These are phyloP conservation scores for Bufotes viridis DNA, from an alignment of 2,797 vertebrate genomes.

Conservation along the genomic window DNA sequence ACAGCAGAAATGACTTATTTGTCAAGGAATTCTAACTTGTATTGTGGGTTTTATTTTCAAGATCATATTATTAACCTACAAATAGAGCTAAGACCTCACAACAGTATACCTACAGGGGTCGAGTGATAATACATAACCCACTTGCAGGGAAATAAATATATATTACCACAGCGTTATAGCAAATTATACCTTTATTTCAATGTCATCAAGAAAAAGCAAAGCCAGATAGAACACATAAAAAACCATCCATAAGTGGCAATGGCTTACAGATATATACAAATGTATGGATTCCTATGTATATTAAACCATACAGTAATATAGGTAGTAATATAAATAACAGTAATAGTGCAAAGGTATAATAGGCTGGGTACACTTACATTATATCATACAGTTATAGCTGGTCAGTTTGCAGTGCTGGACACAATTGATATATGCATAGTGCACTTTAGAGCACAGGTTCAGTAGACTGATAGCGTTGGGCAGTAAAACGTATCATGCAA, in stretches of 20 bases:
- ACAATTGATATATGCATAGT: no score
- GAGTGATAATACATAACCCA: slow-evolving; percentile 12
- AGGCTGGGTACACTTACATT: no score
- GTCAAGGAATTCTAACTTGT: slow-evolving; percentile 27
- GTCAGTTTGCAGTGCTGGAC: no score
- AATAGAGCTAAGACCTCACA: slow-evolving; percentile 12
- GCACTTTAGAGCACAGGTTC: no score
- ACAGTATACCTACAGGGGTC: background rate
- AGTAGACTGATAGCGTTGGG: no score
- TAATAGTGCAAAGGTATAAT: background rate
- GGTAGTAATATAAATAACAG: background rate
- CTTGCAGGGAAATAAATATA: background rate
- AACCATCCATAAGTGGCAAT: background rate
- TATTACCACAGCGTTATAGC: background rate
- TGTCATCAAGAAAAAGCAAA: background rate
- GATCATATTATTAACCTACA: slow-evolving; percentile 28
- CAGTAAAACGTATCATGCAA: no score
- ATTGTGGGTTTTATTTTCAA: slow-evolving; percentile 29
- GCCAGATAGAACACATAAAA: background rate
- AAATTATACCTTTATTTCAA: background rate
- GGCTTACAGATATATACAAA: background rate
- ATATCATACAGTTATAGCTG: no score
- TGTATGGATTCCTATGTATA: background rate
- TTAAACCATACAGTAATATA: background rate
- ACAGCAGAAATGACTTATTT: slow-evolving; percentile 33